These are phyloP conservation scores for Corvus hawaiiensis DNA, from an alignment of 2,113 vertebrate species.

Conservation along the genomic window DNA sequence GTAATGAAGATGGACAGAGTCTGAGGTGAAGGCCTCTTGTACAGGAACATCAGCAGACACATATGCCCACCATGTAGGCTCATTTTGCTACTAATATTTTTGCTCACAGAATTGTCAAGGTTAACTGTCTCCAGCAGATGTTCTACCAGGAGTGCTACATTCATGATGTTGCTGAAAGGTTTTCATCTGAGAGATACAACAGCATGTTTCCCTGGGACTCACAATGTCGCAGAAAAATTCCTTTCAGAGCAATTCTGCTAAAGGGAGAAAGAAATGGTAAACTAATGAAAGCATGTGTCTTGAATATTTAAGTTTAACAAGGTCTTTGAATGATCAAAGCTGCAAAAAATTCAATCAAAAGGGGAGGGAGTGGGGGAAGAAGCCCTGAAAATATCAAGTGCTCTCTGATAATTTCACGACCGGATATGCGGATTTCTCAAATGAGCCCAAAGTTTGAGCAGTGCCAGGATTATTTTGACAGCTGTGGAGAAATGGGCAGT, in stretches of 20 bases:
- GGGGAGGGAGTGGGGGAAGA: no score
- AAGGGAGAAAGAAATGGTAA: constrained; percentile 1
- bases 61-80: not conserved
- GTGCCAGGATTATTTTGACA: not conserved
- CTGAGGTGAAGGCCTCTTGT: not conserved
- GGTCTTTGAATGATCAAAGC: not conserved
- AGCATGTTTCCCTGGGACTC: not conserved
- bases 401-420: not conserved
- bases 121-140: constrained; percentile 30
- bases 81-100: not conserved
- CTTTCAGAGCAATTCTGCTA: not conserved
- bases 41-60: not conserved
- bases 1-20: not conserved
- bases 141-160: not conserved
- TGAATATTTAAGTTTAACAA: not conserved
- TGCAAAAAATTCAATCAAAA: not conserved
- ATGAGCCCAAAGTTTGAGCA: not conserved
- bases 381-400: not conserved
- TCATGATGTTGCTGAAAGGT: not conserved
- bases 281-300: not conserved
- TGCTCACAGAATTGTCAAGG: not conserved
- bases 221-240: not conserved
- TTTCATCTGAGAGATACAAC: not conserved
- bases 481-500: not conserved
- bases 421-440: not conserved